phyloP scores from a whole-genome alignment of 1,140 invertebrate species.

The Ptiloglossa arizonensis region DNA sequence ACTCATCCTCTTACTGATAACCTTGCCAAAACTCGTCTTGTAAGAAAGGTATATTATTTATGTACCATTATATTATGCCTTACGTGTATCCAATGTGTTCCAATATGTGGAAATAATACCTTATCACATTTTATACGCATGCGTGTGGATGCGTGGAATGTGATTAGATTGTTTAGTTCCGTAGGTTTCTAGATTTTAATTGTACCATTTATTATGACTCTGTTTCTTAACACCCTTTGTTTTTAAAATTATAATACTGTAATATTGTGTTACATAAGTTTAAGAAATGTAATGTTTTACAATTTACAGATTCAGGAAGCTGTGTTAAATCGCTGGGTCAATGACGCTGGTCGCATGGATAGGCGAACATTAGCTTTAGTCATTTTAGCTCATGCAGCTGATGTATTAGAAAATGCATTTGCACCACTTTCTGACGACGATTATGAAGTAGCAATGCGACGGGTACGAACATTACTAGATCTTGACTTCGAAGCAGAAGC shows the following conservation, averaged over 20 bases:
- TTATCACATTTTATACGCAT: conserved; percentile 46
- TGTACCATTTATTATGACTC: no score
- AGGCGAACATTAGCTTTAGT: conserved; percentile 95
- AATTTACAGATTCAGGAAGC: conserved; percentile 95
- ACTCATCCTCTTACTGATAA: conserved; percentile 99
- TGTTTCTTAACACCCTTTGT: no score
- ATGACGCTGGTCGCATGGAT: conserved; percentile 98
- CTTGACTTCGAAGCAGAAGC: conserved; percentile 97
- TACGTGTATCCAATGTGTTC: neutral
- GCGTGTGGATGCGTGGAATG: neutral
- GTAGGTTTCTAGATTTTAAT: neutral
- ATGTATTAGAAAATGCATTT: conserved; percentile 99
- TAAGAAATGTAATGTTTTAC: conserved; percentile 4
- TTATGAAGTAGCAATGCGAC: conserved; percentile 98
- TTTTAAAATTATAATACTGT: no score
- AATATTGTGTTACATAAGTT: neutral
- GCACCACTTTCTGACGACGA: conserved; percentile 98
- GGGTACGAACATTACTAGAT: conserved; percentile 96
- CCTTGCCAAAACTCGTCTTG: conserved; percentile 96
- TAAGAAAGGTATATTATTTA: conserved; percentile 91
- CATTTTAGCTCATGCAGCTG: conserved; percentile 97
- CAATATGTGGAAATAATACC: conserved; percentile 51
- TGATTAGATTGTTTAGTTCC: conserved; percentile 1
- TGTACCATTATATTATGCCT: conserved; percentile 32
- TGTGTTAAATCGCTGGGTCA: conserved; percentile 97